Base-by-base conservation (phyloP, 2,797 vertebrate species). In the Enteromius afrohamiltoni region DNA sequence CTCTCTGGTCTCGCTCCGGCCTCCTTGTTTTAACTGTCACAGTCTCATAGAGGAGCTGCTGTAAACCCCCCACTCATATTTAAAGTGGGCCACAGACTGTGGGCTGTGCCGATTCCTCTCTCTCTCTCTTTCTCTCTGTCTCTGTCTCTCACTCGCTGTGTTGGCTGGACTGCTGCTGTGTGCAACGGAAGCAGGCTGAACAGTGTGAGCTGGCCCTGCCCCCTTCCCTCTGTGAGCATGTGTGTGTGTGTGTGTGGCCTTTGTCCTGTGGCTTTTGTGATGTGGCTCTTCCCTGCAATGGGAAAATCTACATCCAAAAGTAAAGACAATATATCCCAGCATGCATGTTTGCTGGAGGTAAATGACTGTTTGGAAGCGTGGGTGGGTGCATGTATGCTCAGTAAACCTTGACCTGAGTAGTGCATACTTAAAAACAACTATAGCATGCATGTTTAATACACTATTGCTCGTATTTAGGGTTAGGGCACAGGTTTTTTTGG, bases 221-320 rank as follows among this genome's bases (percentile, higher is more conserved):
- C 88, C 88, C 89, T 81, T 80, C 62, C 77, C 75, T 79, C 75
- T 79, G 76, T 83, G 84, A 53, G 79, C 62, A 58, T 82, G 79
- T 77, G 81, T 83, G 70, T 80, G 62, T 76, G 77, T 83, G 78
- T 60, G 51, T 83, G 74, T 85, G 8, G 79, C 67, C 87, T 84
- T 91, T 67, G 88, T 89, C 86, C 86, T 83, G 83, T 1, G 86
- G 89, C 84, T 69, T 87, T 16, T 88, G 90, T 83, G 79, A 89
- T 60, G 88, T 82, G 91, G 86, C 77, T 91, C 86, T 60, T 87
- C 90, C 1, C 69, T 71, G 88, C 89, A 0, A 62, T 87, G 78
- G 89, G 90, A 4, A 91, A 83, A 17, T 87, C 88, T 87, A 87
- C 65, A 83, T 89, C 89, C 90, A 78, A 77, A 29, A 29, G 78